A percentile compares a stretch with the other conserved stretches of the same genome.
Evolutionary conservation across 1,140 invertebrate species (phyloP).

Genomic region (Parapsyche elsis): DNA sequence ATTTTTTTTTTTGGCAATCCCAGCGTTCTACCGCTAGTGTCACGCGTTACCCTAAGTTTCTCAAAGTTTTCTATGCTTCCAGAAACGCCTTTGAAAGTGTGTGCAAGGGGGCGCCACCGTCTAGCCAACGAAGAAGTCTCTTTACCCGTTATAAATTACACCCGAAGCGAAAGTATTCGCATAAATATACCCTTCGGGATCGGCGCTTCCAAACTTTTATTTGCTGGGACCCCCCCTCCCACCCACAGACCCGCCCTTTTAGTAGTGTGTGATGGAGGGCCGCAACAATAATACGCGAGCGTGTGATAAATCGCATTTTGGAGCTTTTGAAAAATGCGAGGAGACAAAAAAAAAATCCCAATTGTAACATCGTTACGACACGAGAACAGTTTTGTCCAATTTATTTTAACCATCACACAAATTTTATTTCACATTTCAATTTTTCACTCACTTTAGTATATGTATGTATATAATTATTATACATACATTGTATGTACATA

Average conservation of each 20-base stretch:
- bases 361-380: too few species aligned
- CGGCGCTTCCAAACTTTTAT: conserved; percentile 44
- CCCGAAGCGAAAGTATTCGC: conserved; percentile 47
- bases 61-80: not conserved
- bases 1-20: too few species aligned
- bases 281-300: conserved; percentile 22
- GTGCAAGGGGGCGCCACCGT: not conserved
- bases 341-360: too few species aligned
- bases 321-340: conserved; percentile 50
- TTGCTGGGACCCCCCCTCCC: conserved; percentile 25
- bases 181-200: conserved; percentile 49
- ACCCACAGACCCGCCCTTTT: not conserved
- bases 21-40: not conserved
- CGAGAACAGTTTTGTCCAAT: too few species aligned
- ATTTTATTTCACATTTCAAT: not conserved
- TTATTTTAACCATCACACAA: too few species aligned
- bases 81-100: not conserved
- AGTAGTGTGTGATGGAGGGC: not conserved
- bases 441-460: not conserved
- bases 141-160: conserved; percentile 47
- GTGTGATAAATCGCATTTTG: conserved; percentile 50
- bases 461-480: not conserved
- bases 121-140: conserved; percentile 24
- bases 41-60: not conserved
- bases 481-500: too few species aligned